Conservation (phyloP, 2,888 invertebrate genomes). For the Chrysotoxum bicinctum region DNA sequence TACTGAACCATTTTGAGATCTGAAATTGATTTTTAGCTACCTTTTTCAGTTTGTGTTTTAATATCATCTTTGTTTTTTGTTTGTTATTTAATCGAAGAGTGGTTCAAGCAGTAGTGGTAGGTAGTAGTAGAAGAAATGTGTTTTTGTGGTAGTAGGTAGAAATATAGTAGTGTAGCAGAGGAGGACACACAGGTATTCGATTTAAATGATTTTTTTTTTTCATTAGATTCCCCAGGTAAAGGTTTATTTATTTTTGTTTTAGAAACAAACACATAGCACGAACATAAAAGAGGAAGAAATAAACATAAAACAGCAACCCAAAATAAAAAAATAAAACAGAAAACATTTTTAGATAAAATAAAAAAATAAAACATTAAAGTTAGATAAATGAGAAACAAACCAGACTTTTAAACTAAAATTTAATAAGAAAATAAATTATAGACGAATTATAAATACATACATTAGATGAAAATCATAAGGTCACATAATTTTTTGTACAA, state of each 20-base stretch:
- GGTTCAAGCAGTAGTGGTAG: conserved; percentile 58
- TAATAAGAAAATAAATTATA: conserved; percentile 15
- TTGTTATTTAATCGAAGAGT: conserved; percentile 57
- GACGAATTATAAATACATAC: not conserved
- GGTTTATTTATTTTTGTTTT: conserved; percentile 12
- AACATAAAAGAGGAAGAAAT: conserved; percentile 40
- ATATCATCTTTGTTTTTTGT: conserved; percentile 75
- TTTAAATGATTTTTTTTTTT: conserved; percentile 18
- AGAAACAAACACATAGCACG: conserved; percentile 43
- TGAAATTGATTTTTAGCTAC: conserved; percentile 73
- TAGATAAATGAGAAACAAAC: conserved; percentile 50
- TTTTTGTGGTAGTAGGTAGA: conserved; percentile 53
- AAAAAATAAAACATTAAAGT: conserved; percentile 51
- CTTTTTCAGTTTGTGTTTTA: conserved; percentile 77
- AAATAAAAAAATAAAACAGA: conserved; percentile 19
- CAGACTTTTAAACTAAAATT: conserved; percentile 31
- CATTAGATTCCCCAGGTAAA: conserved; percentile 32
- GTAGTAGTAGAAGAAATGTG: conserved; percentile 27
- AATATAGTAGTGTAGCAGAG: conserved; percentile 44
- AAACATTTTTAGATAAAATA: conserved; percentile 18
- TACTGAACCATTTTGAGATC: conserved; percentile 16
- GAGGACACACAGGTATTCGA: conserved; percentile 42
- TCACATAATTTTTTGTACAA: not conserved
- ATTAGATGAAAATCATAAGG: not conserved
- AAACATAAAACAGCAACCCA: conserved; percentile 56